phyloP scores from a whole-genome alignment of 2,113 vertebrate species.

The Asarcornis scutulata region DNA sequence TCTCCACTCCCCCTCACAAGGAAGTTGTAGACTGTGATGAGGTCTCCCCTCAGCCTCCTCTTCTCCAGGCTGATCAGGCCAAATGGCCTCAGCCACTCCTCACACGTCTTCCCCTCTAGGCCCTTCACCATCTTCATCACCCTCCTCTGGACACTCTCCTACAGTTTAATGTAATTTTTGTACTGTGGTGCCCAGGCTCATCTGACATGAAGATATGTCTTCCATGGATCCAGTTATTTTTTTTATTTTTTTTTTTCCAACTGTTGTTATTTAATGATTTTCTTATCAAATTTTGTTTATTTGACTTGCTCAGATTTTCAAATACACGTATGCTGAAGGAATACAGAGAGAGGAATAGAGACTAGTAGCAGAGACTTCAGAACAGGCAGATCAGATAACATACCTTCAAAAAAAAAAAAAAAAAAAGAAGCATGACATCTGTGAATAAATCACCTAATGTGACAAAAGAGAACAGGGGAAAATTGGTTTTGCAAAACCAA shows the following conservation, averaged over 20 bases:
- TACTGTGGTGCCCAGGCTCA: background rate
- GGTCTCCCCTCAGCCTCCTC: too few species aligned
- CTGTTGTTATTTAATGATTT: background rate
- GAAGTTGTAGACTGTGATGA: too few species aligned
- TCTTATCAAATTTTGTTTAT: background rate
- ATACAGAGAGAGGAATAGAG: background rate
- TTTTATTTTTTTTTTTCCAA: too few species aligned
- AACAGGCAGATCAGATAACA: background rate
- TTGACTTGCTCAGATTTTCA: background rate
- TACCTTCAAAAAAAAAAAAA: background rate
- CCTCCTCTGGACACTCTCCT: too few species aligned
- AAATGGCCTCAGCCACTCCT: too few species aligned
- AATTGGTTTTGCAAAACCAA: background rate
- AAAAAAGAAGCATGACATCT: rapidly evolving
- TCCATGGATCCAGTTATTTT: too few species aligned
- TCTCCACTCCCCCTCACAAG: too few species aligned
- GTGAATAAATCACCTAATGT: background rate
- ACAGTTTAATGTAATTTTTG: too few species aligned
- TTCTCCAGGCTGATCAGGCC: too few species aligned
- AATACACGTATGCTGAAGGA: background rate
- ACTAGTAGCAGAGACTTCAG: background rate
- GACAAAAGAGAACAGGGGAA: background rate
- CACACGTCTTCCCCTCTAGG: too few species aligned
- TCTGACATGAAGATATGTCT: background rate
- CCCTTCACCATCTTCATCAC: too few species aligned